Conservation (phyloP, 2,888 invertebrate species). For the Myathropa florea region DNA sequence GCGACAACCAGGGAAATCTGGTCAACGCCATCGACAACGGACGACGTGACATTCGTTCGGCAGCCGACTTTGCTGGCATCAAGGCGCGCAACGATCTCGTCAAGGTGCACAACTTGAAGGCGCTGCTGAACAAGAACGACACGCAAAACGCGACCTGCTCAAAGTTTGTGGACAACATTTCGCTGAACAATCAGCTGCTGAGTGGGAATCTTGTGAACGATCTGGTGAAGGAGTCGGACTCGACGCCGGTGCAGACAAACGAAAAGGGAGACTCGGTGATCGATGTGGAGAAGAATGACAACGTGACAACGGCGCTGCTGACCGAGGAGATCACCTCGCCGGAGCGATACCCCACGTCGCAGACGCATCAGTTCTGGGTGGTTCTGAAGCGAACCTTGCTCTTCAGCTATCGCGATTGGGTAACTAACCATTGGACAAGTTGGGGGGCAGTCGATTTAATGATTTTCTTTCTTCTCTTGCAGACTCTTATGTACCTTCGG, state of each 20-base stretch:
- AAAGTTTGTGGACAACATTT: constrained; percentile 78
- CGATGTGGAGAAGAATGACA: constrained; percentile 85
- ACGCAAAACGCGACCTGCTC: constrained; percentile 76
- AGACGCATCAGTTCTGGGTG: constrained; percentile 92
- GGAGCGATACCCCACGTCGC: constrained; percentile 90
- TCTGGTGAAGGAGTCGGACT: constrained; percentile 81
- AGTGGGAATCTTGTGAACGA: constrained; percentile 85
- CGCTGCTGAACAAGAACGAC: constrained; percentile 83
- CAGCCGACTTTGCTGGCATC: constrained; percentile 85
- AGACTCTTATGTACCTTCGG: constrained; percentile 97
- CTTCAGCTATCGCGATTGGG: constrained; percentile 94
- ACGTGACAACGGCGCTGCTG: constrained; percentile 86
- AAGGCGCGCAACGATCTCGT: constrained; percentile 82
- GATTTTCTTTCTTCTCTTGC: neutral
- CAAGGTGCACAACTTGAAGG: constrained; percentile 82
- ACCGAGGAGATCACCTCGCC: constrained; percentile 85
- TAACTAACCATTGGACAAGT: constrained; percentile 76
- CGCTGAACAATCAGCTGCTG: constrained; percentile 79
- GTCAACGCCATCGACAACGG: constrained; percentile 93
- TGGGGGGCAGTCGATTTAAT: neutral
- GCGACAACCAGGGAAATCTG: constrained; percentile 91
- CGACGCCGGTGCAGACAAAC: constrained; percentile 73
- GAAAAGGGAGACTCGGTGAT: constrained; percentile 79
- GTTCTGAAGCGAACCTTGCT: constrained; percentile 91
- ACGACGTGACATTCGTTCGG: constrained; percentile 88